These are phyloP conservation scores for Champsocephalus esox DNA, from an alignment of 2,797 vertebrate species.

Conservation along the genomic window DNA sequence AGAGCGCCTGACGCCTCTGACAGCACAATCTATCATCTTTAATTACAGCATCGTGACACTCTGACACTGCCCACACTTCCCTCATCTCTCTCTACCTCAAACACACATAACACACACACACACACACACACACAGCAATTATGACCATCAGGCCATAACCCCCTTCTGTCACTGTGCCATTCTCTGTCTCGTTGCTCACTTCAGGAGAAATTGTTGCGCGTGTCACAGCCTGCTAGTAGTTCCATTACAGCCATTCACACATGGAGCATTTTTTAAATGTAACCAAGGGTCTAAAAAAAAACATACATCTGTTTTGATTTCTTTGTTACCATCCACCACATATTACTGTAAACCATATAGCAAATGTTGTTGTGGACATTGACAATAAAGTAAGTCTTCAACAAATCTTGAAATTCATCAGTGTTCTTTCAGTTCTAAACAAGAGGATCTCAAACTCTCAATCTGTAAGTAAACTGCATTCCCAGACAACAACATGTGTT, in stretches of 20 bases:
- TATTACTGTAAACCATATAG: neutral
- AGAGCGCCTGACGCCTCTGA: conserved; percentile 74
- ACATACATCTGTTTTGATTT: neutral
- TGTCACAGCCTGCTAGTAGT: neutral
- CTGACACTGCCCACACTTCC: conserved; percentile 68
- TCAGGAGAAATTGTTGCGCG: conserved; percentile 25
- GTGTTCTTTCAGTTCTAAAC: conserved; percentile 1
- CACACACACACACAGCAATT: conserved; percentile 70
- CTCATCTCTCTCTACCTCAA: conserved; percentile 57
- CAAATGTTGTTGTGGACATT: too few relatives aligned
- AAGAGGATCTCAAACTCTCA: neutral
- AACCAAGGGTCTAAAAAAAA: neutral
- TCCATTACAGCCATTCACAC: neutral
- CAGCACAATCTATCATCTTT: conserved; percentile 87
- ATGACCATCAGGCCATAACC: conserved; percentile 78
- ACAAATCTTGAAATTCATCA: neutral
- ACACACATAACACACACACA: conserved; percentile 39
- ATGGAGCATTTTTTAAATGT: neutral
- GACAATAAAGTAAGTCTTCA: too few relatives aligned
- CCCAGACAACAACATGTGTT: neutral
- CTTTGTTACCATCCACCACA: neutral
- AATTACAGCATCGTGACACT: conserved; percentile 81
- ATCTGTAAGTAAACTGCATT: conserved; percentile 2
- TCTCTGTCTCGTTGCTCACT: conserved; percentile 22
- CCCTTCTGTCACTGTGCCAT: conserved; percentile 61